Evolutionary conservation across 2,113 vertebrate genomes (phyloP).

Genomic region (Gracilinanus agilis): DNA sequence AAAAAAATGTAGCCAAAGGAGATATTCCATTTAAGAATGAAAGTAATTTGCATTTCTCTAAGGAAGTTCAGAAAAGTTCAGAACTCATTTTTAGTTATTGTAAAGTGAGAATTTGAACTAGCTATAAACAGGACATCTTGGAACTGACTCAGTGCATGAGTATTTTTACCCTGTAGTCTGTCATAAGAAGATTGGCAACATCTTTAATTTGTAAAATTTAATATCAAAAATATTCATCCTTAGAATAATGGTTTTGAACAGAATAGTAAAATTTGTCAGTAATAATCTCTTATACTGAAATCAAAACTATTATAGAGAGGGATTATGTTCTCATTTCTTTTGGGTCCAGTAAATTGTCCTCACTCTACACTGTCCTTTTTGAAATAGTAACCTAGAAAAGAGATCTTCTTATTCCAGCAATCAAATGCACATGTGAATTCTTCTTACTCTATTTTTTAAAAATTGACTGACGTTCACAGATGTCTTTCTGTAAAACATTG

Average conservation of each 20-base stretch:
- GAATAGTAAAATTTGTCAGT: constrained; percentile 24
- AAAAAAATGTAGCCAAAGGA: constrained; percentile 58
- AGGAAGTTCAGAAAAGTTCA: background rate
- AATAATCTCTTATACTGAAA: background rate
- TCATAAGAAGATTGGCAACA: background rate
- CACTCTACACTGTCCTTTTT: background rate
- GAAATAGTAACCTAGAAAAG: background rate
- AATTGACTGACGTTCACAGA: background rate
- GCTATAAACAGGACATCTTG: constrained; percentile 25
- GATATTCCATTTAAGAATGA: constrained; percentile 33
- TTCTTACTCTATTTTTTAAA: background rate
- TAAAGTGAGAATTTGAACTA: constrained; percentile 35
- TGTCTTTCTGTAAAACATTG: background rate
- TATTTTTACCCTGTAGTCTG: background rate
- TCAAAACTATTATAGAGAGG: background rate
- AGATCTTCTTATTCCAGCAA: background rate
- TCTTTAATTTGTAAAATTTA: background rate
- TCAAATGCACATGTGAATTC: background rate
- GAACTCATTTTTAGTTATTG: constrained; percentile 47
- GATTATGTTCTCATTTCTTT: constrained; percentile 12
- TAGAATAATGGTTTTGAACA: background rate
- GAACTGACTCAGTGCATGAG: background rate
- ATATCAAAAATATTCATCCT: background rate
- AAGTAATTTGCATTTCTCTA: constrained; percentile 42
- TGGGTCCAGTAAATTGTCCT: background rate